Evolutionary conservation across 2,113 vertebrate species (phyloP).

Genomic region (Limanda limanda): DNA sequence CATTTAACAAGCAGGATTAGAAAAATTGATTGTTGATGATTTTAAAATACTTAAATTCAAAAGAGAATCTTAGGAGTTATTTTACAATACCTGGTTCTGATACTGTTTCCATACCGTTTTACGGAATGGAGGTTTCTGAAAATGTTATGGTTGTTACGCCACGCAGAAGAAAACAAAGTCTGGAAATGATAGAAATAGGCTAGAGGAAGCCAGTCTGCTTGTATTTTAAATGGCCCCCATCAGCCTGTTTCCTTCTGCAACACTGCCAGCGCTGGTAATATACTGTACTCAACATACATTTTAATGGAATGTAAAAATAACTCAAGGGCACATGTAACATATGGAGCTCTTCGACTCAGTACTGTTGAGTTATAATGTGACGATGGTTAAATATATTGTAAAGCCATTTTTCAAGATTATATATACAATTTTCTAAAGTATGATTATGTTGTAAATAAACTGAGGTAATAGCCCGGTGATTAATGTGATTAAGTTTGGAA

Average conservation of each 20-base stretch:
- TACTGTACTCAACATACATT: slow-evolving; percentile 25
- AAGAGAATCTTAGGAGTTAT: background rate
- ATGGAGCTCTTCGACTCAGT: slow-evolving; percentile 10
- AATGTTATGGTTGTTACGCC: slow-evolving; percentile 26
- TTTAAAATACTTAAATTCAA: background rate
- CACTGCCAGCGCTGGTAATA: slow-evolving; percentile 20
- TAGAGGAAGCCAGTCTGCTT: slow-evolving; percentile 27
- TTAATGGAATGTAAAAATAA: slow-evolving; percentile 23
- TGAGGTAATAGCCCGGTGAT: background rate
- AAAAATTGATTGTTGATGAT: background rate
- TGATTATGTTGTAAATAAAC: slow-evolving; percentile 8
- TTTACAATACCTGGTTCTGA: background rate
- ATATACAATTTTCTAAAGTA: too few relatives aligned
- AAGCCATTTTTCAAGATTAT: slow-evolving; percentile 12
- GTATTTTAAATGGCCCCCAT: slow-evolving; percentile 31
- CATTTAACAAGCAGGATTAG: background rate
- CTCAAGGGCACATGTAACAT: slow-evolving; percentile 7
- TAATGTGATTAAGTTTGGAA: background rate
- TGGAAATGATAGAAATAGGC: slow-evolving; percentile 29
- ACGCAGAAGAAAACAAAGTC: slow-evolving; percentile 41
- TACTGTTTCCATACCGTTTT: slow-evolving; percentile 11
- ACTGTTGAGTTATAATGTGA: slow-evolving; percentile 4
- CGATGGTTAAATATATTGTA: slow-evolving; percentile 4
- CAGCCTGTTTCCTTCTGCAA: slow-evolving; percentile 37
- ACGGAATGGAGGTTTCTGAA: slow-evolving; percentile 9